These are phyloP conservation scores for Momotus momota DNA, from an alignment of 2,797 vertebrate species.

Conservation along the genomic window DNA sequence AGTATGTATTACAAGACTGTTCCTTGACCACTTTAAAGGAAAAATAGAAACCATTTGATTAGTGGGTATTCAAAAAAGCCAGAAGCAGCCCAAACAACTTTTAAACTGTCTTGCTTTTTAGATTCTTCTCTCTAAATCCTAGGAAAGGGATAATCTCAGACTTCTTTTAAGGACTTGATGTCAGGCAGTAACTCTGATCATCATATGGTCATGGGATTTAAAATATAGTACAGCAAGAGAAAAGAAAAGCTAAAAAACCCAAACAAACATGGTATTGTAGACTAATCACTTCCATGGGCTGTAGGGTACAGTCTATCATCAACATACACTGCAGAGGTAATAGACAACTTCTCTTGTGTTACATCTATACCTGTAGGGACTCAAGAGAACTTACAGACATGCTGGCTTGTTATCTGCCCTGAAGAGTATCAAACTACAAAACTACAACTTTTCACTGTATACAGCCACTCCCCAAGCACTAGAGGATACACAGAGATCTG, in stretches of 20 bases:
- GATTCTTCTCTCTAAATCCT: background rate
- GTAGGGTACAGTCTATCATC: background rate
- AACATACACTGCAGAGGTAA: background rate
- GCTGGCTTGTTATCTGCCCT: background rate
- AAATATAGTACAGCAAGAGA: background rate
- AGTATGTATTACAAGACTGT: background rate
- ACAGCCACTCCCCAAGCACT: background rate
- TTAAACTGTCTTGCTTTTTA: background rate
- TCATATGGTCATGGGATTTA: background rate
- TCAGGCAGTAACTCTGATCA: background rate
- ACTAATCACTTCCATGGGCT: background rate
- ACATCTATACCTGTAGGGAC: background rate
- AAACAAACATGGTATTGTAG: background rate
- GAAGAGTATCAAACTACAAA: background rate
- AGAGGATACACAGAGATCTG: background rate
- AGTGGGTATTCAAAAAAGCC: background rate
- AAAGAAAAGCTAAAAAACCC: background rate
- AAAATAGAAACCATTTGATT: background rate
- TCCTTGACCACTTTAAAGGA: background rate
- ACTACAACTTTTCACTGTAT: background rate
- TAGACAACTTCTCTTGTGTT: background rate
- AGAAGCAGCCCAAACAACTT: background rate
- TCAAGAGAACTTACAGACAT: background rate
- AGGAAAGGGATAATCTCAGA: background rate
- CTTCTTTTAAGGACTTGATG: background rate